Percentiles rank a stretch among this genome's conserved stretches.
phyloP scores from a whole-genome alignment of 2,113 vertebrate species.

The Cephalopholis sonnerati region DNA sequence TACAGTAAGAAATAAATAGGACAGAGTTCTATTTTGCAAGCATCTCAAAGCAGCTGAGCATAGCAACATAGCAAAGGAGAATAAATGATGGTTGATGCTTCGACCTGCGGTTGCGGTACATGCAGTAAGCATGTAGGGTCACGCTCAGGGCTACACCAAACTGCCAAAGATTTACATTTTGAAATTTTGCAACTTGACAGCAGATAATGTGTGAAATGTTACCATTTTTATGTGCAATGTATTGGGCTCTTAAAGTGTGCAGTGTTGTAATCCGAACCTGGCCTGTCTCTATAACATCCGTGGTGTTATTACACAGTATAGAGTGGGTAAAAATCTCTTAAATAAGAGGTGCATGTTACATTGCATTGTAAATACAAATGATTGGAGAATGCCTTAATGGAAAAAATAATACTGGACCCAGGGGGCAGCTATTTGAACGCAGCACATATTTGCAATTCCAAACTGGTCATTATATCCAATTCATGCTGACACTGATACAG shows the following conservation, averaged over 20 bases:
- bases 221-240: background rate
- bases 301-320: background rate
- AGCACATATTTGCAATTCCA: conserved; percentile 48
- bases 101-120: conserved; percentile 5
- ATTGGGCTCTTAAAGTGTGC: background rate
- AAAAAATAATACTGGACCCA: background rate
- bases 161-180: conserved; percentile 10
- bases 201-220: background rate
- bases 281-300: background rate
- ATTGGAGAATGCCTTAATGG: background rate
- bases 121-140: background rate
- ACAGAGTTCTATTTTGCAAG: background rate
- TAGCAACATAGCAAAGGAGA: conserved; percentile 1
- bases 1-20: background rate
- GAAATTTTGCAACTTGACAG: background rate
- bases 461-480: conserved; percentile 51
- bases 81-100: conserved; percentile 13
- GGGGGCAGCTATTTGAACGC: conserved; percentile 14
- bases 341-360: background rate
- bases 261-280: background rate
- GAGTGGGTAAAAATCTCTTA: background rate
- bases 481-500: conserved; percentile 46
- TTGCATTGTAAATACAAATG: conserved; percentile 26
- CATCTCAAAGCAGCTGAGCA: background rate
- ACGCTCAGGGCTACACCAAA: background rate